Base-by-base conservation (phyloP, 2,797 vertebrate genomes). In the Macroramphosus scolopax region DNA sequence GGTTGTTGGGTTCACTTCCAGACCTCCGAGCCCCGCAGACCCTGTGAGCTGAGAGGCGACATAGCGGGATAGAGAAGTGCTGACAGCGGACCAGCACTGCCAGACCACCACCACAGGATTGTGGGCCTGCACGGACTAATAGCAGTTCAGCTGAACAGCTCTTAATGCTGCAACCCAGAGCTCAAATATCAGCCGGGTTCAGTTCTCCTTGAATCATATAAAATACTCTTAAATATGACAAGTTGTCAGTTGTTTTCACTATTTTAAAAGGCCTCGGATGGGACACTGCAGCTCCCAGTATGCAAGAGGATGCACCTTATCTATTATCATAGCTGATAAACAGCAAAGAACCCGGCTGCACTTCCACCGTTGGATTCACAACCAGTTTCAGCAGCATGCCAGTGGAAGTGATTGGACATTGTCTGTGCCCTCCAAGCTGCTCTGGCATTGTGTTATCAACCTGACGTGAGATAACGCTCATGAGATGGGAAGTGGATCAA, bases 91-190 rank as follows among this genome's bases (percentile, higher is more conserved):
- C 20, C 2, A 26, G 41, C 12, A 6, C 28, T 42, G 77, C 76
- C 84, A 74, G 55, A 72, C 70, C 80, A 16, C 31, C 72, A 45
- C 84, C 83, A 49, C 87, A 80, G 83, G 73, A 81, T 74, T 80
- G 71, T 72, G 74, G 74, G 59, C 42, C 65, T 24, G 43, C 52
- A 62, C 42, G 47, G 62, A 44, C 74, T 68, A 78, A 71, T 57
- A 48, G 59, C 58, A 68, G 70, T 33, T 69, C 18, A 72, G 51
- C 33, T 17, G 61, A 65, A 72, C 71, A 68, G 57, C 51, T 68
- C 46, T n/a, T 63, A 63, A 70, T 63, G 69, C 49, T 6, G 48
- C 51, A 30, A 16, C 33, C 32, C 28, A 4, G 8, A 37, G 62
- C 36, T 76, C 64, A 36, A 3, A 51, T 64, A 62, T 55, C 70